Conservation (phyloP, 2,797 vertebrate species). For the Trachops cirrhosus region DNA sequence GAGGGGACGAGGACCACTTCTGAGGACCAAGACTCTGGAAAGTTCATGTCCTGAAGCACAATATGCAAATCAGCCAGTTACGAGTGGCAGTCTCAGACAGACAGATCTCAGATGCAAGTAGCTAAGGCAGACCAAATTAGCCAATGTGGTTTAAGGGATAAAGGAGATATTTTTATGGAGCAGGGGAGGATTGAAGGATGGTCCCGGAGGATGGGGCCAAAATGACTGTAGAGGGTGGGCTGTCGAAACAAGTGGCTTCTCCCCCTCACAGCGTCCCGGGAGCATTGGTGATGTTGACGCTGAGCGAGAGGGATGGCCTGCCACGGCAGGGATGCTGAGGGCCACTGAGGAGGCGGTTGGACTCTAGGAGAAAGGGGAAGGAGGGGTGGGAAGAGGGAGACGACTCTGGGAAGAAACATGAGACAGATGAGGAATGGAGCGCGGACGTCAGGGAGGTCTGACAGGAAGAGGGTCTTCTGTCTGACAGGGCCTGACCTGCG, state of each 20-base stretch:
- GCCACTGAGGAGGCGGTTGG: slow-evolving; percentile 17
- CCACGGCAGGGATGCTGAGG: neutral
- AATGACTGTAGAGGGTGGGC: slow-evolving; percentile 68
- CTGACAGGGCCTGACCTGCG: slow-evolving; percentile 19
- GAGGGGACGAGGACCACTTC: neutral
- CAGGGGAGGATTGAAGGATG: slow-evolving; percentile 76
- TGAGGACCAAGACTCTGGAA: neutral
- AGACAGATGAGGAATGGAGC: slow-evolving; percentile 47
- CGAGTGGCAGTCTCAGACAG: slow-evolving; percentile 68
- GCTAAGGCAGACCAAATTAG: slow-evolving; percentile 72
- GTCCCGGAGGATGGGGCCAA: slow-evolving; percentile 58
- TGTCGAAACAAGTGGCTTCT: slow-evolving; percentile 45
- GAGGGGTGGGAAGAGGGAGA: slow-evolving; percentile 14
- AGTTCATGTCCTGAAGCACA: neutral
- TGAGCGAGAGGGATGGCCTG: slow-evolving; percentile 41
- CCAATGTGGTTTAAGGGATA: slow-evolving; percentile 74
- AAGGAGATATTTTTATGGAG: slow-evolving; percentile 75
- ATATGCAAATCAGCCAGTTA: slow-evolving; percentile 66
- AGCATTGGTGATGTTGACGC: neutral
- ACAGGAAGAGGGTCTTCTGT: slow-evolving; percentile 52
- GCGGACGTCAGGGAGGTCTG: slow-evolving; percentile 26
- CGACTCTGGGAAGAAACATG: slow-evolving; percentile 40
- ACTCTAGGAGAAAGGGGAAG: neutral
- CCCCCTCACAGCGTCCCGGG: neutral
- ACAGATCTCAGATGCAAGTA: slow-evolving; percentile 67